Evolutionary conservation across 53 echinoderm and acorn worm genomes (phyloP).

Genomic region (Temnopleurus reevesii): DNA sequence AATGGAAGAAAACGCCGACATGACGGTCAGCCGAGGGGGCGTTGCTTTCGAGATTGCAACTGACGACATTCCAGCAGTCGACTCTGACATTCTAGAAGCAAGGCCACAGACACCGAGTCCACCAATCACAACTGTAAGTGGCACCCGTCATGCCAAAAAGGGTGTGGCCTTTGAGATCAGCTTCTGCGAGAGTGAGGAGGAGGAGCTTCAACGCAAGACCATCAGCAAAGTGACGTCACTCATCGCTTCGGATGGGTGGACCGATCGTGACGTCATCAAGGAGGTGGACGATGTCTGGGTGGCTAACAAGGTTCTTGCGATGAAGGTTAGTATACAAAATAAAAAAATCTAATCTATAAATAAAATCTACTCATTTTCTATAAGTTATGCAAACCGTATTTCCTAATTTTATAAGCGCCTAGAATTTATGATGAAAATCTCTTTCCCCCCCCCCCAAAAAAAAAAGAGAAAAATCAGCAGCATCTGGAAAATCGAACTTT

Average conservation of each 20-base stretch:
- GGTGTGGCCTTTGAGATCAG: slow-evolving; percentile 19
- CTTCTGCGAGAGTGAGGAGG: not conserved
- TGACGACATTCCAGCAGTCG: not conserved
- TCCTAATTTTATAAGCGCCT: too few relatives aligned
- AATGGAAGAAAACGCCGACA: not conserved
- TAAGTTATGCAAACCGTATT: too few relatives aligned
- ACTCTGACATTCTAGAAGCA: too few relatives aligned
- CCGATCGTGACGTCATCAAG: slow-evolving; percentile 15
- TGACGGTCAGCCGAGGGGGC: not conserved
- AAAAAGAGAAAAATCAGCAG: too few relatives aligned
- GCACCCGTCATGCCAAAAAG: not conserved
- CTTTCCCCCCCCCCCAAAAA: too few relatives aligned
- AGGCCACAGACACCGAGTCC: not conserved
- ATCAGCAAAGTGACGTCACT: slow-evolving; percentile 16
- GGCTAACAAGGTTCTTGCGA: slow-evolving; percentile 26
- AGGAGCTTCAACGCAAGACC: not conserved
- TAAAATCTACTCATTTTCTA: too few relatives aligned
- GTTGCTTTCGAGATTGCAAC: slow-evolving; percentile 16
- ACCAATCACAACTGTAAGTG: not conserved
- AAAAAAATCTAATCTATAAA: too few relatives aligned
- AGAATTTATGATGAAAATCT: too few relatives aligned
- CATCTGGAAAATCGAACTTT: too few relatives aligned
- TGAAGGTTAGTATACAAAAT: not conserved
- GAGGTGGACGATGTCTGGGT: slow-evolving; percentile 27
- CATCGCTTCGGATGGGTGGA: slow-evolving; percentile 1